Base-by-base conservation (phyloP, 2,888 invertebrate genomes). In the Drosophila mulleri region DNA sequence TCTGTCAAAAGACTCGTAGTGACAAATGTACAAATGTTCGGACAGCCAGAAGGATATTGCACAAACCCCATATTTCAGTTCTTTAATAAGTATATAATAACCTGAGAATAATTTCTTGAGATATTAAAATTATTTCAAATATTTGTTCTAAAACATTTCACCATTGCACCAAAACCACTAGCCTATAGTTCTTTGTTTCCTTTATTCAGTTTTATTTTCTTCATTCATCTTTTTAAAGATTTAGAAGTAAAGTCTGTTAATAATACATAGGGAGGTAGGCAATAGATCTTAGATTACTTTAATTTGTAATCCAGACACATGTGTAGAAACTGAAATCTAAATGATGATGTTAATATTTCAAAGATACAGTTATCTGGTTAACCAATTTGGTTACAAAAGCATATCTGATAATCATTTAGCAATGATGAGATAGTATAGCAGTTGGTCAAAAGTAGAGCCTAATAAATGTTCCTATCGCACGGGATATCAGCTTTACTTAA, bases 321-420 rank as follows among this genome's bases (percentile, higher is more conserved):
- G 7, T 9, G 9, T 20, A n/a, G 37, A 5, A 53, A 9, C 39
- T n/a, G 7, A 29, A 29, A 29, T 29, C 29, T 29, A 14, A 32
- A 23, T 47, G 20, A 78, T 86, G 76, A 72, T 76, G 72, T 68
- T 74, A 86, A 71, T 66, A 20, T 6, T 44, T 20, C 2, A 72
- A 75, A 74, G 74, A 73, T 80, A 74, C 45, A 39, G 52, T 63
- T 23, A 70, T 80, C 73, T 72, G 87, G 77, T 74, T 79, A 74
- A 82, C 79, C 84, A 79, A 88, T 72, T 85, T 54, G 72, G 72
- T 59, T 47, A 68, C 56, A 50, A 61, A 44, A 58, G 61, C 61
- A 74, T 58, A 62, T 75, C 41, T 32, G 44, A 20, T 29, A 42
- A 11, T 29, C 61, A 68, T 72, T 75, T 69, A 57, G 56, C 61